Evolutionary conservation across 1,140 invertebrate species (phyloP).

Genomic region (Procambarus virginalis): DNA sequence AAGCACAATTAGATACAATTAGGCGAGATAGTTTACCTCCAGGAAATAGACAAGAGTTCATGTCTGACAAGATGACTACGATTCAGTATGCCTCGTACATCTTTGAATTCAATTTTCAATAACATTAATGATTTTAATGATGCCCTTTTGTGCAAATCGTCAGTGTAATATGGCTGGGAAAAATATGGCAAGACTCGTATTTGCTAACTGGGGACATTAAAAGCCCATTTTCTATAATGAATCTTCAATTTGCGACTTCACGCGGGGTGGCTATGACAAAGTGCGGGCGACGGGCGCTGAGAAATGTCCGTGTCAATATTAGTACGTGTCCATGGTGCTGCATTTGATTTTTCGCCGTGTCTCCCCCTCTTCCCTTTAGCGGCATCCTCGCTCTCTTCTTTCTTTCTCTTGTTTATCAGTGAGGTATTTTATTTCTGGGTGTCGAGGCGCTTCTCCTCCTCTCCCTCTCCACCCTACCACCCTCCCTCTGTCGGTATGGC

Average conservation of each 20-base stretch:
- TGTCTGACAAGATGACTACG: too few species aligned
- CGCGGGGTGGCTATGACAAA: neutral
- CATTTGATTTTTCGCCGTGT: too few species aligned
- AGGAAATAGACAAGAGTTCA: too few species aligned
- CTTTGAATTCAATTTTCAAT: too few species aligned
- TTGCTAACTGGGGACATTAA: neutral
- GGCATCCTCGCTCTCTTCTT: neutral
- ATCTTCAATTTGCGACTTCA: neutral
- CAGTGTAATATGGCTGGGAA: neutral
- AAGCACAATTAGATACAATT: too few species aligned
- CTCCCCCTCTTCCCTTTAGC: neutral
- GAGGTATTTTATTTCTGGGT: neutral
- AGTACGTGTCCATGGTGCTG: neutral
- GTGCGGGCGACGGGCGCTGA: neutral
- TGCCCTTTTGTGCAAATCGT: too few species aligned
- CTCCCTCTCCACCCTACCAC: neutral
- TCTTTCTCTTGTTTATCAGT: slow-evolving; percentile 2
- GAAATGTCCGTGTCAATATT: neutral
- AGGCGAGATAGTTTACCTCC: too few species aligned
- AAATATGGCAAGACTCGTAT: neutral
- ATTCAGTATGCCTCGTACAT: too few species aligned
- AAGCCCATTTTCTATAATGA: neutral
- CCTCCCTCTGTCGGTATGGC: too few species aligned
- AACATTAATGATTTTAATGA: too few species aligned
- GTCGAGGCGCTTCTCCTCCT: neutral